Conservation (phyloP, 2,888 invertebrate genomes). For the Apocheima hispidaria region DNA sequence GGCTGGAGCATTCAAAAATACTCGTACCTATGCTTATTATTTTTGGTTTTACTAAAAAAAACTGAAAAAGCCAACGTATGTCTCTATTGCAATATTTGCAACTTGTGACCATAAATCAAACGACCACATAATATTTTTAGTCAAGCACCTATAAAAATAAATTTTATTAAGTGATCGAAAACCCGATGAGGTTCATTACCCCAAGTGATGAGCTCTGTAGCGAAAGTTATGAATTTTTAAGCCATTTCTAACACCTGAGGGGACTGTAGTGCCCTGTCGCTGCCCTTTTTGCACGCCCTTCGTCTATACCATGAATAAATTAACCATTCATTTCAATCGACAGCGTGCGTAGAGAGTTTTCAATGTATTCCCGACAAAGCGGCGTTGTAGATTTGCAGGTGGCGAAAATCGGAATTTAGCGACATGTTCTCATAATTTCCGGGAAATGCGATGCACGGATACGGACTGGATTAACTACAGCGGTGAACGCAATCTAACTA, state of each 20-base stretch:
- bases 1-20: too few relatives aligned
- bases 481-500: too few relatives aligned
- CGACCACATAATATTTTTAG: too few relatives aligned
- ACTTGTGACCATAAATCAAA: too few relatives aligned
- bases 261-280: slow-evolving; percentile 4
- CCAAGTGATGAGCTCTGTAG: background rate
- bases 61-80: too few relatives aligned
- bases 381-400: background rate
- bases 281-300: slow-evolving; percentile 19
- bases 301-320: slow-evolving; percentile 15
- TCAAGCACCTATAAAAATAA: too few relatives aligned
- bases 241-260: slow-evolving; percentile 1
- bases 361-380: background rate
- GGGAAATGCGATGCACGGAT: too few relatives aligned
- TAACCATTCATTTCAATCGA: slow-evolving; percentile 15
- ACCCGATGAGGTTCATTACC: background rate
- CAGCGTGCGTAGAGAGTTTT: background rate
- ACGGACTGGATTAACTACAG: too few relatives aligned
- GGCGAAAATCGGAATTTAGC: background rate
- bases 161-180: background rate
- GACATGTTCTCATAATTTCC: too few relatives aligned
- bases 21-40: too few relatives aligned
- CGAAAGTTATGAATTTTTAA: slow-evolving; percentile 21
- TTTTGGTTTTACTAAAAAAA: too few relatives aligned
- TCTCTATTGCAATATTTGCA: background rate